phyloP scores from a whole-genome alignment of 2,113 vertebrate species.

The Notechis scutatus region DNA sequence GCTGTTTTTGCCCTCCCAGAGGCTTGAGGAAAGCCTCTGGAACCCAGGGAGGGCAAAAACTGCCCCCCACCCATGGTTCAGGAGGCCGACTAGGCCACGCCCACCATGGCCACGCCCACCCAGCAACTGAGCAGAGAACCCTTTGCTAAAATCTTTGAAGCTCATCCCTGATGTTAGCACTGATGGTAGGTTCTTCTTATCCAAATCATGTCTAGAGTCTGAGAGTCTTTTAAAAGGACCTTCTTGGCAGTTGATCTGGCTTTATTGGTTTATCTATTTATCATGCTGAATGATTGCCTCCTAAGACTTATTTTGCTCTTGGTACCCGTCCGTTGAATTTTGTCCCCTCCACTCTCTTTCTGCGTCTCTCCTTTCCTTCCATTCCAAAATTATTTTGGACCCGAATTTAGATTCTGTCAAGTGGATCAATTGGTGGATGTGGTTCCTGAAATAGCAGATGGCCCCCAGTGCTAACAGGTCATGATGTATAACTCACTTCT shows the following conservation, averaged over 20 bases:
- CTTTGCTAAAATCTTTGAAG: too few species aligned
- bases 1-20: too few species aligned
- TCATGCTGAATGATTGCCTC: not conserved
- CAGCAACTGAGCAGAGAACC: too few species aligned
- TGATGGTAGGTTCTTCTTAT: not conserved
- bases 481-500: not conserved
- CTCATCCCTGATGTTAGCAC: too few species aligned
- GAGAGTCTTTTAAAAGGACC: not conserved
- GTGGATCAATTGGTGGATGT: not conserved
- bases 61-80: too few species aligned
- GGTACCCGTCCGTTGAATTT: not conserved
- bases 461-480: not conserved
- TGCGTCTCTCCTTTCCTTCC: not conserved
- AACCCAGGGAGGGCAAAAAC: too few species aligned
- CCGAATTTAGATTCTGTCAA: not conserved
- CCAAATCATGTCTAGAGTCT: not conserved
- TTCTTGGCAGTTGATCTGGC: not conserved
- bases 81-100: too few species aligned
- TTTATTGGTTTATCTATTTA: not conserved
- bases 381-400: not conserved
- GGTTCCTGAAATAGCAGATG: not conserved
- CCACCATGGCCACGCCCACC: too few species aligned
- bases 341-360: not conserved
- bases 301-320: not conserved
- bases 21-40: too few species aligned